A percentile compares a stretch with the other conserved stretches of the same genome.
These are phyloP conservation scores for Vulpes vulpes DNA, from an alignment of 2,113 vertebrate species.

Conservation along the genomic window DNA sequence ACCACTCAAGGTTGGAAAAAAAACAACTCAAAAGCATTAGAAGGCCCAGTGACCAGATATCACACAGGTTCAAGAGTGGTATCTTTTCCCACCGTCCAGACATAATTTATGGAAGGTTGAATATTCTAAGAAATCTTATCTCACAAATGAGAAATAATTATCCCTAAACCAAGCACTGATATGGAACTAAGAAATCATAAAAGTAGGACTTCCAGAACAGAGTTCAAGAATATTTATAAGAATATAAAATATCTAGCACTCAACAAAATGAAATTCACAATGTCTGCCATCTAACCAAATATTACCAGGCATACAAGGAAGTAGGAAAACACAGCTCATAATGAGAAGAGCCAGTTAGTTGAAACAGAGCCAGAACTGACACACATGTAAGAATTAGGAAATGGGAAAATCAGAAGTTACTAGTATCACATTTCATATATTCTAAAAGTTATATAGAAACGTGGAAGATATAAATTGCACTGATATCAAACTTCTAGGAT, in stretches of 20 bases:
- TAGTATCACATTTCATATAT: not conserved
- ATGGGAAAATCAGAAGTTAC: slow-evolving; percentile 24
- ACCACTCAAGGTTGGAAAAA: not conserved
- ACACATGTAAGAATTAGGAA: not conserved
- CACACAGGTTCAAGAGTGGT: not conserved
- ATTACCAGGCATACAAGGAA: not conserved
- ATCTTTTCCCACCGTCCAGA: not conserved
- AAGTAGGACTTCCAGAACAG: not conserved
- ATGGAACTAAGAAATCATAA: not conserved
- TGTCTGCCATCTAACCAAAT: not conserved
- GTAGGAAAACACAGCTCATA: not conserved
- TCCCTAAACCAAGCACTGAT: not conserved
- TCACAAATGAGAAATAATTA: not conserved
- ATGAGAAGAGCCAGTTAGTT: not conserved
- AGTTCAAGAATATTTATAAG: not conserved
- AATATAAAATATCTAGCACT: not conserved
- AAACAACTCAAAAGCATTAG: not conserved
- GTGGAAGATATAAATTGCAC: not conserved
- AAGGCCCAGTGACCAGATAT: not conserved
- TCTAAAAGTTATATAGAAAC: not conserved
- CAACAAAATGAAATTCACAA: slow-evolving; percentile 3
- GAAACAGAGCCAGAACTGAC: not conserved
- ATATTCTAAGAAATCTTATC: not conserved
- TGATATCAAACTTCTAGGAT: not conserved
- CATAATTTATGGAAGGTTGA: not conserved